Evolutionary conservation across 2,113 vertebrate species (phyloP).

Genomic region (Bubo bubo): DNA sequence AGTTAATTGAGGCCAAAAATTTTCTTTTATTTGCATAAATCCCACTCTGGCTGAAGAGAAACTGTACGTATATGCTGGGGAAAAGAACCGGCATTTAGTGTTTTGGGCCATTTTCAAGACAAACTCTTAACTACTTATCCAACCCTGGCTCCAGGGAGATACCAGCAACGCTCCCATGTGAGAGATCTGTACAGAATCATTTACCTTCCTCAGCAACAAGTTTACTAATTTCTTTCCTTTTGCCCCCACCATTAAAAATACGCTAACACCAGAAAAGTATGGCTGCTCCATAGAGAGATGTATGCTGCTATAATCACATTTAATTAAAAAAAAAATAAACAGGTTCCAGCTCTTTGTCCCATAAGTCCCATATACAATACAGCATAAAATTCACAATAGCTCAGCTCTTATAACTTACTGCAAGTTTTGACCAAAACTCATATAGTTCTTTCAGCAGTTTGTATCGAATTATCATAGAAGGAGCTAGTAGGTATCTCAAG

Average conservation of each 20-base stretch:
- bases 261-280: not conserved
- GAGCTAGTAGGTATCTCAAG: not conserved
- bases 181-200: not conserved
- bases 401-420: not conserved
- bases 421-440: not conserved
- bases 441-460: not conserved
- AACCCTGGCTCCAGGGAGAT: not conserved
- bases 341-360: not conserved
- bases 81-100: not conserved
- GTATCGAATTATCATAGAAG: not conserved
- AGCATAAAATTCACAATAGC: not conserved
- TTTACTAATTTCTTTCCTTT: not conserved
- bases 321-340: not conserved
- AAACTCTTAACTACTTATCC: not conserved
- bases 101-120: not conserved
- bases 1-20: not conserved
- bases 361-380: accelerated
- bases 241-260: not conserved
- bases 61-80: accelerated
- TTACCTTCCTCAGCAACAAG: not conserved
- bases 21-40: accelerated
- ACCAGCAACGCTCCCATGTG: not conserved
- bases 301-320: not conserved
- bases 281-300: not conserved
- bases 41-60: not conserved